Percentiles rank a stretch among this genome's conserved stretches.
phyloP scores from a whole-genome alignment of 1,140 invertebrate species.

The Acromyrmex heyeri region DNA sequence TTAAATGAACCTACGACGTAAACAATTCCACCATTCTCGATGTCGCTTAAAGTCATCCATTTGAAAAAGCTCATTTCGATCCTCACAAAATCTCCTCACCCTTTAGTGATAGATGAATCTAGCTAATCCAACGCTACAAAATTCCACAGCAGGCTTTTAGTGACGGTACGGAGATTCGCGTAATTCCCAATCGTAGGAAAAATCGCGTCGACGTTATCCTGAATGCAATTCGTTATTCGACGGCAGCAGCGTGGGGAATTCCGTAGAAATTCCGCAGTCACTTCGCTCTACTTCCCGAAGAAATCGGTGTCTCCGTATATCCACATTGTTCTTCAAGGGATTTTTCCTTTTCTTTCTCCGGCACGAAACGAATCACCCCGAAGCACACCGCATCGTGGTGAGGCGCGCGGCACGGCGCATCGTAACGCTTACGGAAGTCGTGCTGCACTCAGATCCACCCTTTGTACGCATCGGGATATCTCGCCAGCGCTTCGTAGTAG shows the following conservation, averaged over 20 bases:
- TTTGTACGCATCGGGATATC: constrained; percentile 50
- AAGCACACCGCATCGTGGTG: constrained; percentile 29
- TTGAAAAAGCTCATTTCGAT: background rate
- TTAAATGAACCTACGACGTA: constrained; percentile 10
- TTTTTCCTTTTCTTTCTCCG: constrained; percentile 45
- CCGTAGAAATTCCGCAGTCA: constrained; percentile 50
- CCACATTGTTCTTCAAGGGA: constrained; percentile 39
- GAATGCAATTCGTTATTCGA: constrained; percentile 61
- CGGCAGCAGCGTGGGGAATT: constrained; percentile 32
- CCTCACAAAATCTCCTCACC: constrained; percentile 1
- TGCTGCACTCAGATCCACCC: constrained; percentile 36
- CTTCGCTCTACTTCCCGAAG: constrained; percentile 46
- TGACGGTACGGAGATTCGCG: constrained; percentile 16
- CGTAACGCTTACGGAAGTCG: constrained; percentile 41
- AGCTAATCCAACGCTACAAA: constrained; percentile 8
- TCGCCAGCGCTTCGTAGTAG: constrained; percentile 23
- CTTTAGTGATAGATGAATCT: background rate
- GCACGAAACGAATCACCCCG: constrained; percentile 60
- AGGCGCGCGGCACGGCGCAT: constrained; percentile 1
- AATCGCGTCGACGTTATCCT: constrained; percentile 60
- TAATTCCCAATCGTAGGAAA: constrained; percentile 52
- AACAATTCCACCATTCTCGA: background rate
- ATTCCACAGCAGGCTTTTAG: constrained; percentile 15
- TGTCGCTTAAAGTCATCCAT: background rate
- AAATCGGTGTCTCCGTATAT: constrained; percentile 57